Evolutionary conservation across 2,888 invertebrate species (phyloP).

Genomic region (Parnassius smintheus): DNA sequence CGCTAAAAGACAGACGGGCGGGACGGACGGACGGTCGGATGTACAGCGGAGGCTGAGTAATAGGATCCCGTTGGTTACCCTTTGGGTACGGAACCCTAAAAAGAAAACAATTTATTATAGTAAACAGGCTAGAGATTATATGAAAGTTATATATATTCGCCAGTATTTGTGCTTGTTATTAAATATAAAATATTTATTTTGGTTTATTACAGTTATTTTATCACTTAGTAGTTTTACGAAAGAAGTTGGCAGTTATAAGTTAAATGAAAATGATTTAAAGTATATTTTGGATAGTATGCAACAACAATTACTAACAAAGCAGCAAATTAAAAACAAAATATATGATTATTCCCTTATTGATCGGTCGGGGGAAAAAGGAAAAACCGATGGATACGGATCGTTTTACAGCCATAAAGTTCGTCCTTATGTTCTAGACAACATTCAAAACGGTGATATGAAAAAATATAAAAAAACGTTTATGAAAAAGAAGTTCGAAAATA

Average conservation of each 20-base stretch:
- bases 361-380: not conserved
- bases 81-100: too few relatives aligned
- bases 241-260: slow-evolving; percentile 1
- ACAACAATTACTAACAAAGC: slow-evolving; percentile 4
- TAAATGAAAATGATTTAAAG: slow-evolving; percentile 10
- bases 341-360: not conserved
- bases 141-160: too few relatives aligned
- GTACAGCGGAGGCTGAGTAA: too few relatives aligned
- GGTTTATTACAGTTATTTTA: too few relatives aligned
- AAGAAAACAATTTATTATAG: too few relatives aligned
- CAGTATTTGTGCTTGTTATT: too few relatives aligned
- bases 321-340: not conserved
- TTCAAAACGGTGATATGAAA: not conserved
- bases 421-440: not conserved
- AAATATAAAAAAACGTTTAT: not conserved
- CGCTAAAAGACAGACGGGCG: too few relatives aligned
- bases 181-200: too few relatives aligned
- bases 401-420: not conserved
- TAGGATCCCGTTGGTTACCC: too few relatives aligned
- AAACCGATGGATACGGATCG: not conserved
- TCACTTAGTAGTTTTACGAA: slow-evolving; percentile 9
- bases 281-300: slow-evolving; percentile 11
- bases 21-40: too few relatives aligned
- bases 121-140: too few relatives aligned
- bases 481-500: not conserved